A percentile compares a stretch with the other conserved stretches of the same genome.
Conservation (phyloP, 2,888 invertebrate species). For the Odontocolon sp. region DNA sequence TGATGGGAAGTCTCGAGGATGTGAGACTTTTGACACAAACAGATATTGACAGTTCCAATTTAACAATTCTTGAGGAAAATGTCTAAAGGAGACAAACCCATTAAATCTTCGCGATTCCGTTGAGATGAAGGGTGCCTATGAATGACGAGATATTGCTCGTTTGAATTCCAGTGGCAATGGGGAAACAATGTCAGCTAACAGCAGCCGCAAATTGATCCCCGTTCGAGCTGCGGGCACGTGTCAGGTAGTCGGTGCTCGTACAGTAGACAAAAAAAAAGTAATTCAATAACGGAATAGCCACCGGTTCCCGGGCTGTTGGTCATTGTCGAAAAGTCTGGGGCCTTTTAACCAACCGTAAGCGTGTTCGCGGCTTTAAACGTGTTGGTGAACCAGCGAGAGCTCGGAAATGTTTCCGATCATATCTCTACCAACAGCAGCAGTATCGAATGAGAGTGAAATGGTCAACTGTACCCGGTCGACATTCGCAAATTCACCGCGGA, state of each 20-base stretch:
- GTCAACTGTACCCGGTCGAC: constrained; percentile 9
- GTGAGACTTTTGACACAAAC: not conserved
- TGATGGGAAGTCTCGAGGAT: not conserved
- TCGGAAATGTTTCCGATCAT: constrained; percentile 57
- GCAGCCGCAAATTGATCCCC: constrained; percentile 51
- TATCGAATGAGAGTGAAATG: constrained; percentile 37
- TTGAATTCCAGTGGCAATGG: constrained; percentile 22
- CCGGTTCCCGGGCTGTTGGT: constrained; percentile 54
- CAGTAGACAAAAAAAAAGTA: constrained; percentile 34
- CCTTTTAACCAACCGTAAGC: constrained; percentile 20
- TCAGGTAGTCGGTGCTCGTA: not conserved
- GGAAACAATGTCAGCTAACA: constrained; percentile 22
- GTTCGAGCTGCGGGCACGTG: constrained; percentile 13
- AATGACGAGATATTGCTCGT: constrained; percentile 13
- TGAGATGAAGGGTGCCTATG: not conserved
- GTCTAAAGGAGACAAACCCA: not conserved
- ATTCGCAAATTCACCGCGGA: constrained; percentile 14
- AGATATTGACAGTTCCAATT: constrained; percentile 6
- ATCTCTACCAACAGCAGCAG: constrained; percentile 33
- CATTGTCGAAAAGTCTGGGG: constrained; percentile 59
- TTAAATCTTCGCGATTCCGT: not conserved
- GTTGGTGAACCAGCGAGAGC: constrained; percentile 23
- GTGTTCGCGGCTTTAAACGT: constrained; percentile 40
- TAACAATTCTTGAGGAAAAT: not conserved
- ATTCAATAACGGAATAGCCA: constrained; percentile 58